Conservation (phyloP, 2,113 vertebrate genomes). For the Phainopepla nitens region DNA sequence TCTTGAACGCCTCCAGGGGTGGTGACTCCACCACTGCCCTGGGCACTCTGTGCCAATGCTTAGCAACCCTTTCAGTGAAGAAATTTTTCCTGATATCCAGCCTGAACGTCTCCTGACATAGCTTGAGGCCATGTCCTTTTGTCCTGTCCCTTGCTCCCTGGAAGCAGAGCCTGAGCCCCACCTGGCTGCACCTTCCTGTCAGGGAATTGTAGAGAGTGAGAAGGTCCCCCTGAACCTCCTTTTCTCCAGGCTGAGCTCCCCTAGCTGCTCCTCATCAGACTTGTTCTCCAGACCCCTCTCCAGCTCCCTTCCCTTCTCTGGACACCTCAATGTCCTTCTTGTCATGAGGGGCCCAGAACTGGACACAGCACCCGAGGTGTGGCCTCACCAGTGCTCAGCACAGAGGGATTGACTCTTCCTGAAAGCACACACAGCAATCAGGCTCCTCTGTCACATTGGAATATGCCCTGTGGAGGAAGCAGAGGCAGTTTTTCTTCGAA, state of each 20-base stretch:
- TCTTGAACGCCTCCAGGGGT: not conserved
- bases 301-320: not conserved
- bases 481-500: not conserved
- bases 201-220: not conserved
- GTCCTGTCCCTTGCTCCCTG: not conserved
- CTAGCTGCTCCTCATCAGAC: not conserved
- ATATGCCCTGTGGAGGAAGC: not conserved
- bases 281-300: not conserved
- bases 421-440: fast-evolving
- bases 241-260: not conserved
- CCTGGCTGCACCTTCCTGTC: not conserved
- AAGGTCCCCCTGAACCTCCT: not conserved
- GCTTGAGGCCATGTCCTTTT: not conserved
- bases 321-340: not conserved
- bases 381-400: not conserved
- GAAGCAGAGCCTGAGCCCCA: not conserved
- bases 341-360: fast-evolving
- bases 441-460: fast-evolving
- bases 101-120: not conserved
- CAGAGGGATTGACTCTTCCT: not conserved
- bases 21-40: not conserved
- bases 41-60: not conserved
- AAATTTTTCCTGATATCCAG: not conserved
- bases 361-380: not conserved
- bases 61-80: not conserved